A percentile compares a stretch with the other conserved stretches of the same genome.
Conservation (phyloP, 2,113 vertebrate genomes). For the Chloroceryle aenea region DNA sequence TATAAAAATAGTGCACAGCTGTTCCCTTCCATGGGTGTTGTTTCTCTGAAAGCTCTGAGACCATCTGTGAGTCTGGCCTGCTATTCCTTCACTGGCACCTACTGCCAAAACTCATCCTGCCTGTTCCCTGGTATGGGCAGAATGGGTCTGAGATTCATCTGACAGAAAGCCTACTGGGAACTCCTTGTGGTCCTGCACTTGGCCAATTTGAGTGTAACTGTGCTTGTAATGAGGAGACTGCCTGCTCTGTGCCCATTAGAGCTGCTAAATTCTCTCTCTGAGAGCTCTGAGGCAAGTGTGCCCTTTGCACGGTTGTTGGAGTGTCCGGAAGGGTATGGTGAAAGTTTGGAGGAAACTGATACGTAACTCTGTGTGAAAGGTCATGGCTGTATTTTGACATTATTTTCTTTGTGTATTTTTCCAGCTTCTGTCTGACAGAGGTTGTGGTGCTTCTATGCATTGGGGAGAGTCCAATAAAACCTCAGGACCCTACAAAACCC, state of each 20-base stretch:
- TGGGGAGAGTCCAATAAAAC: background rate
- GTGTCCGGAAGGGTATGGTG: background rate
- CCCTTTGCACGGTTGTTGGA: background rate
- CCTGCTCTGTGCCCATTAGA: background rate
- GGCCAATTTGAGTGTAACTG: background rate
- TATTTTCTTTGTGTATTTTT: conserved; percentile 22
- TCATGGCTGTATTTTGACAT: background rate
- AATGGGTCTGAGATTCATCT: background rate
- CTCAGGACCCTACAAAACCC: background rate
- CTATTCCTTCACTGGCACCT: background rate
- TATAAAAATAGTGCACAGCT: background rate
- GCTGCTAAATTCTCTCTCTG: background rate
- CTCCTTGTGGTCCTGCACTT: background rate
- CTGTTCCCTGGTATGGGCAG: background rate
- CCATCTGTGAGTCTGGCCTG: background rate
- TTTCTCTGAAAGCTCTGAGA: background rate
- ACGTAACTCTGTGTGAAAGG: background rate
- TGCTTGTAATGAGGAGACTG: background rate
- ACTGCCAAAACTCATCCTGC: background rate
- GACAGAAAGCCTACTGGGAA: background rate
- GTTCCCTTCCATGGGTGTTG: background rate
- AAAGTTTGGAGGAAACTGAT: background rate
- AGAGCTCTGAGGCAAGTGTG: background rate
- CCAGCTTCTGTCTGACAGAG: background rate
- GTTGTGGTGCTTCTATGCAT: background rate